Evolutionary conservation across 2,888 invertebrate species (phyloP).

Genomic region (Netelia inedita): DNA sequence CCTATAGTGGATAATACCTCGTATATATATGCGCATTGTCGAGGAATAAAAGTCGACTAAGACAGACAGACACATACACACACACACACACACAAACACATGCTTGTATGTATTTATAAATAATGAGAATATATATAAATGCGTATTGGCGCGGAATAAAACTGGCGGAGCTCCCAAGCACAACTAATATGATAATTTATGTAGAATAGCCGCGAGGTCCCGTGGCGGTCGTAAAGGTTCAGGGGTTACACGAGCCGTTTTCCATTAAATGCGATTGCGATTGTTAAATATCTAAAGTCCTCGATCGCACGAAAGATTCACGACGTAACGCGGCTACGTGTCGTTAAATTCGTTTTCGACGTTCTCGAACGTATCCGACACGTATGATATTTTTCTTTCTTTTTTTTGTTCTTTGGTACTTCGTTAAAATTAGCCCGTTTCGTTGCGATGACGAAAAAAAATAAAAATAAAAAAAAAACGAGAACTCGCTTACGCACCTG

Average conservation of each 20-base stretch:
- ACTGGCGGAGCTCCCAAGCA: constrained; percentile 34
- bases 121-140: constrained; percentile 23
- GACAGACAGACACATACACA: constrained; percentile 29
- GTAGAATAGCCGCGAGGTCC: constrained; percentile 78
- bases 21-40: background rate
- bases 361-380: background rate
- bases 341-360: background rate
- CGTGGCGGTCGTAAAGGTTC: constrained; percentile 77
- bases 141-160: constrained; percentile 53
- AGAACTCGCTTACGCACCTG: constrained; percentile 76
- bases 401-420: background rate
- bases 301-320: constrained; percentile 46
- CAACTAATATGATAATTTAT: constrained; percentile 82
- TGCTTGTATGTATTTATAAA: constrained; percentile 35
- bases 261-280: constrained; percentile 78
- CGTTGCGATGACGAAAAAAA: constrained; percentile 5
- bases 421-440: constrained; percentile 15
- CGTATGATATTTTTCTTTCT: constrained; percentile 24
- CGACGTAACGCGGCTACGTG: background rate
- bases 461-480: constrained; percentile 29
- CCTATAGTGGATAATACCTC: constrained; percentile 10
- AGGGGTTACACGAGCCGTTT: constrained; percentile 76
- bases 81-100: constrained; percentile 37
- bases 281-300: constrained; percentile 56
- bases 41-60: too few species aligned